phyloP scores from a whole-genome alignment of 1,140 invertebrate species.

The Drosophila arizonae region DNA sequence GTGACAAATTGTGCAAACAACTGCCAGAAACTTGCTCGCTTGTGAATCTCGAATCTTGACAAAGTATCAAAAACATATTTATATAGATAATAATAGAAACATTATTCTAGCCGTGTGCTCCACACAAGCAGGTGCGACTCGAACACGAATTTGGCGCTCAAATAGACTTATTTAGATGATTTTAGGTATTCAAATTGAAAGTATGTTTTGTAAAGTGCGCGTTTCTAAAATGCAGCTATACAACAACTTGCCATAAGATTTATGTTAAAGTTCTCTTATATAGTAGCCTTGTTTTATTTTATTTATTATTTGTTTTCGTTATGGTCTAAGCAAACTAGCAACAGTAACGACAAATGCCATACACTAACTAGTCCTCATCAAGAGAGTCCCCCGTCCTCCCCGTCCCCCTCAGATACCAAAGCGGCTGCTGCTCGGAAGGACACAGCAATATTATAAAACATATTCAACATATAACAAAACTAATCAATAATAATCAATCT shows the following conservation, averaged over 20 bases:
- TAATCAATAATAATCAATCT: slow-evolving; percentile 74
- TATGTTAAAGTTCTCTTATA: slow-evolving; percentile 33
- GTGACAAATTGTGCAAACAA: slow-evolving; percentile 29
- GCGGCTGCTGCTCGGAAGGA: slow-evolving; percentile 69
- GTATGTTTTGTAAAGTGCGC: slow-evolving; percentile 58
- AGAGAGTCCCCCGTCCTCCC: slow-evolving; percentile 3
- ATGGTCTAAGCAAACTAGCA: slow-evolving; percentile 76
- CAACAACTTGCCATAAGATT: slow-evolving; percentile 69
- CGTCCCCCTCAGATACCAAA: slow-evolving; percentile 49
- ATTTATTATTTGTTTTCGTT: slow-evolving; percentile 47
- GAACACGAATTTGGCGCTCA: slow-evolving; percentile 78
- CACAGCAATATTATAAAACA: slow-evolving; percentile 70
- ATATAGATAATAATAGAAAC: slow-evolving; percentile 4
- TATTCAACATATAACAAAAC: slow-evolving; percentile 65
- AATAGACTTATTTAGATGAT: slow-evolving; percentile 81
- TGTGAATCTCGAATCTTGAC: slow-evolving; percentile 41
- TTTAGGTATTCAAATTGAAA: slow-evolving; percentile 69
- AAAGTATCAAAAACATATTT: slow-evolving; percentile 8
- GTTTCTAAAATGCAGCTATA: slow-evolving; percentile 63
- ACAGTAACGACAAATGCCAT: slow-evolving; percentile 67
- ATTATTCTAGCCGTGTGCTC: slow-evolving; percentile 12
- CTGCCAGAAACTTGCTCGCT: slow-evolving; percentile 12
- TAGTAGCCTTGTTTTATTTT: slow-evolving; percentile 35
- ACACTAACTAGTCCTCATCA: slow-evolving; percentile 70
- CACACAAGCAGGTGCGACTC: slow-evolving; percentile 51